A percentile compares a stretch with the other conserved stretches of the same genome.
Conservation (phyloP, 2,888 invertebrate genomes). For the Heliconius aoede region DNA sequence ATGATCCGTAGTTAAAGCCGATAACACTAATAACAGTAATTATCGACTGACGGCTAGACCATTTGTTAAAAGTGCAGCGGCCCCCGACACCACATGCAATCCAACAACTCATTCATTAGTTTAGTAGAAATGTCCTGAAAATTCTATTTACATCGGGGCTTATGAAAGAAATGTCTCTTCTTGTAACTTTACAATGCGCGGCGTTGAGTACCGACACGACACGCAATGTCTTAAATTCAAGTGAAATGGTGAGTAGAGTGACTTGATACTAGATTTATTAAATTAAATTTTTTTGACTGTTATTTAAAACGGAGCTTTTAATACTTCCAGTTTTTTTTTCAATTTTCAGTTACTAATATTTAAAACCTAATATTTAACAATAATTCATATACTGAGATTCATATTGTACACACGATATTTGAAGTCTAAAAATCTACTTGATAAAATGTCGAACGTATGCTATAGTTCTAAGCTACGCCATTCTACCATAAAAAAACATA, state of each 20-base stretch:
- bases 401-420: too few relatives aligned
- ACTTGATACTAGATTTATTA: too few relatives aligned
- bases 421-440: too few relatives aligned
- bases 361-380: too few relatives aligned
- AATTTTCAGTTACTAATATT: too few relatives aligned
- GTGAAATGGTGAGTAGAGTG: neutral
- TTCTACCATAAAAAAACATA: too few relatives aligned
- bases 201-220: neutral
- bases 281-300: too few relatives aligned
- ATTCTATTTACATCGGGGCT: neutral
- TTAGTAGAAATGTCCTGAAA: slow-evolving; percentile 21
- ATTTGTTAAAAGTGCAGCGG: slow-evolving; percentile 31
- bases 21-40: slow-evolving; percentile 24
- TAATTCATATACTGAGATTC: too few relatives aligned
- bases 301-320: too few relatives aligned
- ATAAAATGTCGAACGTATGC: too few relatives aligned
- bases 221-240: neutral
- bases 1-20: slow-evolving; percentile 3
- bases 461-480: too few relatives aligned
- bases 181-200: neutral
- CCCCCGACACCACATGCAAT: slow-evolving; percentile 41
- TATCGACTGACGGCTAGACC: slow-evolving; percentile 23
- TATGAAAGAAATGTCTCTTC: neutral
- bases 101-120: slow-evolving; percentile 42
- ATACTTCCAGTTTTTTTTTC: too few relatives aligned